A percentile compares a stretch with the other conserved stretches of the same genome.
Evolutionary conservation across 2,888 invertebrate species (phyloP).

Genomic region (Synergus japonicus): DNA sequence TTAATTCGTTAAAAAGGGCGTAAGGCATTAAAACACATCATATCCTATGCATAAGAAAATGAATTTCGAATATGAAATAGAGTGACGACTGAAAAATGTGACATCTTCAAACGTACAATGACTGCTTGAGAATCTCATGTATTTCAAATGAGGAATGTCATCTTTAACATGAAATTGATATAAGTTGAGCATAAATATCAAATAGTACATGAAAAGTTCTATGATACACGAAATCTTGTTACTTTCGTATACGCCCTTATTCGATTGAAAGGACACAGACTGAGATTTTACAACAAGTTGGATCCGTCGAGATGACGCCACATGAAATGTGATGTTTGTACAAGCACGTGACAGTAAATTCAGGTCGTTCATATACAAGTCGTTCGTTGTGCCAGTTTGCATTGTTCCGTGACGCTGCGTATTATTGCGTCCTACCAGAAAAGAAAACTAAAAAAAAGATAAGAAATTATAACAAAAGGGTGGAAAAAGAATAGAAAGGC

Average conservation of each 20-base stretch:
- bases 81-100: background rate
- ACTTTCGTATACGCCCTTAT: background rate
- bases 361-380: conserved; percentile 38
- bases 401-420: conserved; percentile 32
- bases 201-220: background rate
- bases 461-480: conserved; percentile 29
- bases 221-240: background rate
- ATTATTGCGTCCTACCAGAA: conserved; percentile 19
- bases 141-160: background rate
- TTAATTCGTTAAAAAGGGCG: background rate
- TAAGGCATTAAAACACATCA: background rate
- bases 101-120: background rate
- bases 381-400: conserved; percentile 24
- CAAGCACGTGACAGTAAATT: conserved; percentile 21
- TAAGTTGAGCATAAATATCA: background rate
- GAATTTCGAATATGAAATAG: background rate
- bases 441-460: conserved; percentile 14
- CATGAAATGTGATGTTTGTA: conserved; percentile 20
- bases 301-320: conserved; percentile 1
- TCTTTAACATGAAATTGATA: conserved; percentile 15
- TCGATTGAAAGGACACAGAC: background rate
- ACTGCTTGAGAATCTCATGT: background rate
- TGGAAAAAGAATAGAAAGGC: conserved; percentile 12
- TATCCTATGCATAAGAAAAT: background rate
- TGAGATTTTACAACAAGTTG: conserved; percentile 27